Evolutionary conservation across 2,888 invertebrate species (phyloP).

Genomic region (Macrophya annulata): DNA sequence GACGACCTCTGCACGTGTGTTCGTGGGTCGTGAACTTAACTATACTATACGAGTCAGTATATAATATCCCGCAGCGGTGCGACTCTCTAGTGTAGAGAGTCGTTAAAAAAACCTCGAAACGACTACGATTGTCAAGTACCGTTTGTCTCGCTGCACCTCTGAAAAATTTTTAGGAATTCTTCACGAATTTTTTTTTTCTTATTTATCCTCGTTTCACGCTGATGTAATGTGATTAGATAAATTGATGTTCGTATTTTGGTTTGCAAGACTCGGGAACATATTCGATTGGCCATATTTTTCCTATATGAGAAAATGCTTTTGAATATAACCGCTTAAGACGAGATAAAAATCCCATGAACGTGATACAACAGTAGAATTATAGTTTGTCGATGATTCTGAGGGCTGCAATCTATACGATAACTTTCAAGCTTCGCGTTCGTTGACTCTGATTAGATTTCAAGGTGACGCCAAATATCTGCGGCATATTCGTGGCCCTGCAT

Average conservation of each 20-base stretch:
- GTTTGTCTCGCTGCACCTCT: conserved; percentile 20
- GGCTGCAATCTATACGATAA: conserved; percentile 16
- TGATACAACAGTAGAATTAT: neutral
- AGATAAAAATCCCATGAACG: neutral
- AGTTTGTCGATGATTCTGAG: neutral
- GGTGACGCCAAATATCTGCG: conserved; percentile 35
- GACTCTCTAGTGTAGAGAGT: conserved; percentile 11
- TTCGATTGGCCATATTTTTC: neutral
- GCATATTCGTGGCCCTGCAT: conserved; percentile 21
- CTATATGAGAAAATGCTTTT: neutral
- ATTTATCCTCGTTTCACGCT: neutral
- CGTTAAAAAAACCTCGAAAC: conserved; percentile 39
- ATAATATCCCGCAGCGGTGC: neutral
- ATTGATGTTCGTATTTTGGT: neutral
- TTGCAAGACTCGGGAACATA: neutral
- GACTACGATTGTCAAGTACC: conserved; percentile 41
- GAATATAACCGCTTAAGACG: too few relatives aligned
- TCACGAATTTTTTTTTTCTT: neutral
- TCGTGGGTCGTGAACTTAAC: conserved; percentile 40
- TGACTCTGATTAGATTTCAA: conserved; percentile 42
- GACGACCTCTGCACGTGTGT: conserved; percentile 18
- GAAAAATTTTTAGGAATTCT: conserved; percentile 11
- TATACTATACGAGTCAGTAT: neutral
- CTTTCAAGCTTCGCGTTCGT: neutral
- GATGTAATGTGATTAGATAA: too few relatives aligned